phyloP scores from a whole-genome alignment of 2,888 invertebrate genomes.

The Trissolcus japonicus region DNA sequence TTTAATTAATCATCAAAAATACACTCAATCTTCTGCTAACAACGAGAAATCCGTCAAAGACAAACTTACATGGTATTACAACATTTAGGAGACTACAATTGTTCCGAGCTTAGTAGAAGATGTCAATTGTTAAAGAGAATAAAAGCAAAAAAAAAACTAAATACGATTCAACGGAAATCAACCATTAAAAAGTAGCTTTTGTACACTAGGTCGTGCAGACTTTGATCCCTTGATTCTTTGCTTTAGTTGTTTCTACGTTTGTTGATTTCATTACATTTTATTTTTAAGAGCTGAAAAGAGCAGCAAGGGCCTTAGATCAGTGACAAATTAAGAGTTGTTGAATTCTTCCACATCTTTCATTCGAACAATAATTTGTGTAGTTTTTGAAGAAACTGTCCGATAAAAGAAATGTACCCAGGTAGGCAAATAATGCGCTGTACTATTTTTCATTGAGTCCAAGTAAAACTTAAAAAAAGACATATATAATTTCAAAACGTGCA shows the following conservation, averaged over 20 bases:
- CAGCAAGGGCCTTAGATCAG: too few relatives aligned
- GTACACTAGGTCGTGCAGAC: constrained; percentile 36
- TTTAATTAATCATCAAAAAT: too few relatives aligned
- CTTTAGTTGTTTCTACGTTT: constrained; percentile 49
- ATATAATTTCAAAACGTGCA: background rate
- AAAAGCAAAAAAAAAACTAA: constrained; percentile 25
- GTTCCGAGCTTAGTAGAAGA: constrained; percentile 39
- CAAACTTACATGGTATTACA: constrained; percentile 37
- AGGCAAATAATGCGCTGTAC: too few relatives aligned
- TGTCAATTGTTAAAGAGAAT: constrained; percentile 38
- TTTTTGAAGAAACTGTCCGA: background rate
- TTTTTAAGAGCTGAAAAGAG: constrained; percentile 20
- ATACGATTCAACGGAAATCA: constrained; percentile 47
- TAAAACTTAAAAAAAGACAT: too few relatives aligned
- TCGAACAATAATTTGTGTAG: too few relatives aligned
- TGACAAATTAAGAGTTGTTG: too few relatives aligned
- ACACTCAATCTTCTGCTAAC: too few relatives aligned
- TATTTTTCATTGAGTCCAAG: too few relatives aligned
- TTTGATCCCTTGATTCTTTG: constrained; percentile 51
- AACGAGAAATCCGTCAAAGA: constrained; percentile 16
- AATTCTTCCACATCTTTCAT: too few relatives aligned
- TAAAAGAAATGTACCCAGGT: too few relatives aligned
- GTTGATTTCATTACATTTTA: constrained; percentile 48
- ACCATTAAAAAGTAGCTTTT: constrained; percentile 53
- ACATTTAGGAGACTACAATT: constrained; percentile 27